phyloP scores from a whole-genome alignment of 2,113 vertebrate species.

The Calidris pugnax region DNA sequence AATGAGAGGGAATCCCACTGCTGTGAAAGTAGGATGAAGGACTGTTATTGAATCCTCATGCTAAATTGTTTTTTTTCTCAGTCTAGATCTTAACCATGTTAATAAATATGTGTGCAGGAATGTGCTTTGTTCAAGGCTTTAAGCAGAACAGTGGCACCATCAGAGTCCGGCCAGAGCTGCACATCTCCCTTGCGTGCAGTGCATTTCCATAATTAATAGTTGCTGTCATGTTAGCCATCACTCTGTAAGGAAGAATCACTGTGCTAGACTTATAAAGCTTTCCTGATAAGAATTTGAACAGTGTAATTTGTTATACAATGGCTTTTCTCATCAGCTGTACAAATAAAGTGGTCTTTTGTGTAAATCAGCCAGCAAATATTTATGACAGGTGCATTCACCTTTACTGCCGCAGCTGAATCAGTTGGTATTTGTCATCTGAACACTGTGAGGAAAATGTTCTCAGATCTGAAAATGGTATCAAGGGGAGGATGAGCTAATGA shows the following conservation, averaged over 20 bases:
- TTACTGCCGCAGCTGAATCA: conserved; percentile 39
- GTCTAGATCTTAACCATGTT: background rate
- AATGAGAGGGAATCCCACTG: background rate
- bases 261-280: background rate
- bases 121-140: background rate
- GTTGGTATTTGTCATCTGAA: conserved; percentile 12
- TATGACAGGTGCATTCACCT: conserved; percentile 44
- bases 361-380: conserved; percentile 45
- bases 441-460: background rate
- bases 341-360: conserved; percentile 28
- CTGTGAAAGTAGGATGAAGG: background rate
- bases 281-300: conserved; percentile 18
- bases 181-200: background rate
- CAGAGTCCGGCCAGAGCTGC: background rate
- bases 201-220: background rate
- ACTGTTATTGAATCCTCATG: background rate
- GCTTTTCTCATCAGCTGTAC: conserved; percentile 28
- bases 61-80: background rate
- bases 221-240: background rate
- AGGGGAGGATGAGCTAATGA: conserved; percentile 14
- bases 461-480: background rate
- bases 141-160: background rate
- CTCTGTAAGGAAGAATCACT: background rate
- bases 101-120: background rate
- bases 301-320: background rate